phyloP scores from a whole-genome alignment of 2,888 invertebrate genomes.

The Suillia variegata region DNA sequence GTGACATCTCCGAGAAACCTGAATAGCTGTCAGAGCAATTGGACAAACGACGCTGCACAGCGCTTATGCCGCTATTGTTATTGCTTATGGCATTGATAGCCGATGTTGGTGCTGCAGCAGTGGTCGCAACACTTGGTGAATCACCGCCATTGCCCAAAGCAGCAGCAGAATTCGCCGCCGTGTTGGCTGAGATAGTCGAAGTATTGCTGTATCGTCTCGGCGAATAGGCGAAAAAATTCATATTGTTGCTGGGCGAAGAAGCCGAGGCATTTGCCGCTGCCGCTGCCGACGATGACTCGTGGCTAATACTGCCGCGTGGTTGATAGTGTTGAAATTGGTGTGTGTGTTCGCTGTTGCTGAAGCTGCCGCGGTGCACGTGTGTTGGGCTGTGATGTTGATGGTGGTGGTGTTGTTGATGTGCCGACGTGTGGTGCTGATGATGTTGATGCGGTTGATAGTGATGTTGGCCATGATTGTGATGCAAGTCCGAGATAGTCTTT shows the following conservation, averaged over 20 bases:
- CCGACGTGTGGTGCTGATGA: constrained; percentile 36
- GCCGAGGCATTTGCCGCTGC: too few relatives aligned
- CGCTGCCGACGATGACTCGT: constrained; percentile 26
- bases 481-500: constrained; percentile 40
- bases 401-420: constrained; percentile 25
- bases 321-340: constrained; percentile 44
- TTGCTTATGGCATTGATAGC: background rate
- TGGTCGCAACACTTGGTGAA: constrained; percentile 29
- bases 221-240: constrained; percentile 52
- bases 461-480: constrained; percentile 43
- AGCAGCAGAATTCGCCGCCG: too few relatives aligned
- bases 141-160: constrained; percentile 37
- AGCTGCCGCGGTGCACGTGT: constrained; percentile 41
- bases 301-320: constrained; percentile 44
- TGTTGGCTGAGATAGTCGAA: constrained; percentile 61
- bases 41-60: constrained; percentile 52
- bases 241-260: constrained; percentile 30
- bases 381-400: constrained; percentile 35
- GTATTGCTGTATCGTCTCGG: constrained; percentile 72
- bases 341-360: constrained; percentile 30
- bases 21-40: constrained; percentile 58
- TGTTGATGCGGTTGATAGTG: constrained; percentile 33
- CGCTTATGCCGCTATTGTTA: constrained; percentile 19
- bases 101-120: constrained; percentile 21
- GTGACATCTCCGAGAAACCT: constrained; percentile 51